phyloP scores from a whole-genome alignment of 1,140 invertebrate genomes.

The Neomicropteryx cornuta region DNA sequence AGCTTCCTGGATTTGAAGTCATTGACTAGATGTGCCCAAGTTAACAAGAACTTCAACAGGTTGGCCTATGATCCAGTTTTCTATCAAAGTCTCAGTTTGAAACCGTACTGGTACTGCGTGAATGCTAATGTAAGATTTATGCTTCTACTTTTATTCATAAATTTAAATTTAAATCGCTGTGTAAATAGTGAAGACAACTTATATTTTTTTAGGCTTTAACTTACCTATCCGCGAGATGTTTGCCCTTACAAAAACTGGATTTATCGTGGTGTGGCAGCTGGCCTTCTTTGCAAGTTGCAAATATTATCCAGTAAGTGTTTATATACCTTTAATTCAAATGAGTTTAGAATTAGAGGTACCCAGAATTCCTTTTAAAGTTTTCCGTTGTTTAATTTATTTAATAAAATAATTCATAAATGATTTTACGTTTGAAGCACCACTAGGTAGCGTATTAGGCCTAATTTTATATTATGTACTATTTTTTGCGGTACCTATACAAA shows the following conservation, averaged over 20 bases:
- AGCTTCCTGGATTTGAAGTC: conserved; percentile 69
- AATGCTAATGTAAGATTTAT: conserved; percentile 36
- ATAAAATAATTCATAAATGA: too few relatives aligned
- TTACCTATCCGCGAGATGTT: conserved; percentile 46
- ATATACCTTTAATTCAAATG: not conserved
- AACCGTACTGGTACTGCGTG: conserved; percentile 58
- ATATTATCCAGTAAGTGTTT: conserved; percentile 46
- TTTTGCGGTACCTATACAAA: too few relatives aligned
- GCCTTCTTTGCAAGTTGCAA: conserved; percentile 42
- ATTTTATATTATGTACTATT: too few relatives aligned
- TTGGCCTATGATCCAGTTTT: conserved; percentile 65
- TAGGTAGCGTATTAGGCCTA: too few relatives aligned
- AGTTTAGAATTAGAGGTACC: too few relatives aligned
- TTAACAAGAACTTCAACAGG: conserved; percentile 62
- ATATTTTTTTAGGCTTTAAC: conserved; percentile 39
- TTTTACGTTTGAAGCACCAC: too few relatives aligned
- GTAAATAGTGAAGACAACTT: too few relatives aligned
- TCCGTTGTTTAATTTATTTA: too few relatives aligned
- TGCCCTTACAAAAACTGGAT: conserved; percentile 65
- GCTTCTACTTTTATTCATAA: conserved; percentile 6
- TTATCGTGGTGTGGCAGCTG: conserved; percentile 82
- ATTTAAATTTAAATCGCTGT: not conserved
- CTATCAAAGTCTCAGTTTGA: conserved; percentile 68
- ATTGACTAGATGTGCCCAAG: conserved; percentile 59
- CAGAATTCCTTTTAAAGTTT: too few relatives aligned